Evolutionary conservation across 2,113 vertebrate genomes (phyloP).

Genomic region (Brachypteracias leptosomus): DNA sequence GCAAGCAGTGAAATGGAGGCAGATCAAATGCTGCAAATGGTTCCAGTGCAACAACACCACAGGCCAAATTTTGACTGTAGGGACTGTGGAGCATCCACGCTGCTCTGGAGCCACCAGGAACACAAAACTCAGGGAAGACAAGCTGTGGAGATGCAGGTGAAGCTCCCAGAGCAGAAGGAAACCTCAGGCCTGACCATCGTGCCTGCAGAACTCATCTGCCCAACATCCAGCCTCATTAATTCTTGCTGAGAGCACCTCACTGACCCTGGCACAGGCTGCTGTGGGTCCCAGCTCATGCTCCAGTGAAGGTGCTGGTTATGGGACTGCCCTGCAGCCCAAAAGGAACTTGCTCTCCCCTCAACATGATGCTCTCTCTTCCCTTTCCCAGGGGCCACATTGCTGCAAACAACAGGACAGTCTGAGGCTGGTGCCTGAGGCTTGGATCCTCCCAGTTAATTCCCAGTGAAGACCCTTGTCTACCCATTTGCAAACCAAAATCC

Average conservation of each 20-base stretch:
- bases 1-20: not conserved
- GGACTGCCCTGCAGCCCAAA: not conserved
- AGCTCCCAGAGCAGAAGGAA: not conserved
- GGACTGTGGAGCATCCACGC: not conserved
- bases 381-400: not conserved
- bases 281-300: not conserved
- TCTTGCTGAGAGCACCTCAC: not conserved
- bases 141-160: not conserved
- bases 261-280: fast-evolving
- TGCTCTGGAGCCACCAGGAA: not conserved
- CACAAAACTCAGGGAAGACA: not conserved
- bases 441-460: not conserved
- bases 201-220: not conserved
- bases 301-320: not conserved
- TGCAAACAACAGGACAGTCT: not conserved
- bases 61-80: not conserved
- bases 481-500: not conserved
- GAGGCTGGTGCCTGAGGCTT: not conserved
- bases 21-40: not conserved
- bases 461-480: not conserved
- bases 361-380: not conserved
- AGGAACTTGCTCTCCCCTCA: not conserved
- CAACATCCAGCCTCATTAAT: not conserved
- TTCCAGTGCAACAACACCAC: not conserved
- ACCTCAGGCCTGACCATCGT: fast-evolving